phyloP scores from a whole-genome alignment of 2,888 invertebrate genomes.

The Drosophila pseudotalamancana region DNA sequence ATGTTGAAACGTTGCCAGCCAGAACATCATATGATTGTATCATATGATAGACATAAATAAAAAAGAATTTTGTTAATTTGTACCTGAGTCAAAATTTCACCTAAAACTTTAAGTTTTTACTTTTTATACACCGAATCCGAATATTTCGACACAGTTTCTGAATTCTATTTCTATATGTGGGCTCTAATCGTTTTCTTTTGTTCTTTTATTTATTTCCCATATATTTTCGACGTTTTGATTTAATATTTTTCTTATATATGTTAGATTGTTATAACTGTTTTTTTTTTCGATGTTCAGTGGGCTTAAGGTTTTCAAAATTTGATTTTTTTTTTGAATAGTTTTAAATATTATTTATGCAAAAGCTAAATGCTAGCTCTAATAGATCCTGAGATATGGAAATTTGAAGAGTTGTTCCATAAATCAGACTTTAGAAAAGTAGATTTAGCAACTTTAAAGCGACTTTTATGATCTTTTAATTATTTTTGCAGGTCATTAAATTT shows the following conservation, averaged over 20 bases:
- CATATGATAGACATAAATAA: slow-evolving; percentile 30
- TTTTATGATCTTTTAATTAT: slow-evolving; percentile 6
- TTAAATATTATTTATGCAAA: no score
- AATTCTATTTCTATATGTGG: background rate
- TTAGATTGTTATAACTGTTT: background rate
- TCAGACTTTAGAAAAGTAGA: slow-evolving; percentile 1
- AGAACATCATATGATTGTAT: slow-evolving; percentile 36
- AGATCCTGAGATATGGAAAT: background rate
- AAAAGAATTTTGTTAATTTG: background rate
- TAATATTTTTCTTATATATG: no score
- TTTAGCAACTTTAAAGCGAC: background rate
- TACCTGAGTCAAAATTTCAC: background rate
- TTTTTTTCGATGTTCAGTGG: background rate
- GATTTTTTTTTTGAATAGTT: background rate
- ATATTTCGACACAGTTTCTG: background rate
- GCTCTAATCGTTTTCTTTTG: background rate
- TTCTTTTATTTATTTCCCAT: background rate
- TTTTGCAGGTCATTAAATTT: slow-evolving; percentile 3
- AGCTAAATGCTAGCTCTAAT: background rate
- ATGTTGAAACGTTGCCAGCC: slow-evolving; percentile 43
- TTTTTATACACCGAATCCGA: background rate
- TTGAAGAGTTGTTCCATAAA: background rate
- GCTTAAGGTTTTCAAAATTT: background rate
- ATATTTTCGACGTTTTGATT: background rate
- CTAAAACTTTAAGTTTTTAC: background rate